Percentiles rank a stretch among this genome's conserved stretches.
Evolutionary conservation across 2,113 vertebrate genomes (phyloP).

Genomic region (Sminthopsis crassicaudata): DNA sequence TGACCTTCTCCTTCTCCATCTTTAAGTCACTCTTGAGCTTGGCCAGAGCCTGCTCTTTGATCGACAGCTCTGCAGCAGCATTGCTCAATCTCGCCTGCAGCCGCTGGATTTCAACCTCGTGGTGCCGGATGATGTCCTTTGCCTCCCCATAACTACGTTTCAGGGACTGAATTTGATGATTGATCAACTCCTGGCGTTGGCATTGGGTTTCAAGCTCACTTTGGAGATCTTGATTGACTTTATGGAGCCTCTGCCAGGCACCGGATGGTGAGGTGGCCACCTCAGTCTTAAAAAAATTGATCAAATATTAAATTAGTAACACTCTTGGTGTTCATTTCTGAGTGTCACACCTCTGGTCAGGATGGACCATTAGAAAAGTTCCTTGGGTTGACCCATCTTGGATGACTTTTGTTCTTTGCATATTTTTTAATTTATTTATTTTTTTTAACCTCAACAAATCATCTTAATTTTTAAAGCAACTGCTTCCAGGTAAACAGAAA

Average conservation of each 20-base stretch:
- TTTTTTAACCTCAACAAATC: constrained; percentile 62
- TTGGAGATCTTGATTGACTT: constrained; percentile 94
- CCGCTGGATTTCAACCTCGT: constrained; percentile 92
- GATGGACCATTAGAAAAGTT: constrained; percentile 82
- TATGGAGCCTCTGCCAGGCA: constrained; percentile 94
- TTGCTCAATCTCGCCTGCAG: constrained; percentile 91
- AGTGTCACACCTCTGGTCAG: constrained; percentile 95
- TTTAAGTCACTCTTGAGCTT: constrained; percentile 93
- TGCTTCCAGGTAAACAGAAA: constrained; percentile 83
- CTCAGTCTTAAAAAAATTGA: constrained; percentile 97
- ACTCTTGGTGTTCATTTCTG: constrained; percentile 87
- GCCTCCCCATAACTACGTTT: constrained; percentile 95
- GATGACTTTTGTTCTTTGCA: constrained; percentile 80
- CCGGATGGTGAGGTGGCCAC: constrained; percentile 89
- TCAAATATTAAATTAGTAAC: constrained; percentile 94
- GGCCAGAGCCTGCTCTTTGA: constrained; percentile 92
- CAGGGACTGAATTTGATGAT: constrained; percentile 91
- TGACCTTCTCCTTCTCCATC: constrained; percentile 90
- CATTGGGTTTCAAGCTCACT: constrained; percentile 92
- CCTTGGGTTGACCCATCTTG: constrained; percentile 78
- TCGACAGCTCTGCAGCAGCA: constrained; percentile 90
- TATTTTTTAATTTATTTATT: constrained; percentile 63
- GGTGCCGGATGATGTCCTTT: constrained; percentile 91
- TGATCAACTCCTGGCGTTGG: constrained; percentile 91
- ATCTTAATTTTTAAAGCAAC: constrained; percentile 59